Percentiles rank a stretch among this genome's conserved stretches.
phyloP scores from a whole-genome alignment of 2,113 vertebrate species.

The Aramus guarauna region DNA sequence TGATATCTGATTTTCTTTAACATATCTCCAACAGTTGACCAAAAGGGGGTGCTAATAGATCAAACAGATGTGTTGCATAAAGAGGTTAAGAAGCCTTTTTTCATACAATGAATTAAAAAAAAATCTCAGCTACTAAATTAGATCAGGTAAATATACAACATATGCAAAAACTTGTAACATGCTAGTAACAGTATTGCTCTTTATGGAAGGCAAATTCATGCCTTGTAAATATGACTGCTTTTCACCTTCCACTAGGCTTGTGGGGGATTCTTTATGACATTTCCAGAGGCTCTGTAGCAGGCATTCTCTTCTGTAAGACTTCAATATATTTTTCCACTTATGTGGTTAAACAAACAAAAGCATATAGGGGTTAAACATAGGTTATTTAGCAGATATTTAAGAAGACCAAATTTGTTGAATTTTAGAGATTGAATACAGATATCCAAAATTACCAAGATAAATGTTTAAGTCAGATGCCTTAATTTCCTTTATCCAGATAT shows the following conservation, averaged over 20 bases:
- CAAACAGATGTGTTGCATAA: neutral
- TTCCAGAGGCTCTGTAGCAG: neutral
- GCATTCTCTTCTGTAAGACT: neutral
- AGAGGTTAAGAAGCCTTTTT: neutral
- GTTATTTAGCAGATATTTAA: neutral
- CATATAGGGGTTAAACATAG: neutral
- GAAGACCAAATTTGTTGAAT: neutral
- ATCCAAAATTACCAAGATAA: neutral
- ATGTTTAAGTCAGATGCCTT: neutral
- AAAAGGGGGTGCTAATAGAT: constrained; percentile 66
- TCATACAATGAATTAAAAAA: neutral
- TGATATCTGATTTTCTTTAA: neutral
- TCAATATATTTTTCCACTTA: neutral
- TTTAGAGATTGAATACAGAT: neutral
- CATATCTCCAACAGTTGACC: constrained; percentile 17
- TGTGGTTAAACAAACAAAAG: neutral
- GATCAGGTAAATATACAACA: neutral
- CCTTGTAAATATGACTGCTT: neutral
- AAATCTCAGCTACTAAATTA: neutral
- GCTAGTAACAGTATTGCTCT: neutral
- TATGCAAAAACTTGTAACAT: neutral
- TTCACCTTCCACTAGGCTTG: neutral
- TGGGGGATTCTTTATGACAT: neutral
- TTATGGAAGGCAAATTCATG: neutral
- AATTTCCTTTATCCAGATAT: neutral